Evolutionary conservation across 2,797 vertebrate species (phyloP), one percentile per base, ranked within the genome.

Genomic region (Tolypeutes matacus): DNA sequence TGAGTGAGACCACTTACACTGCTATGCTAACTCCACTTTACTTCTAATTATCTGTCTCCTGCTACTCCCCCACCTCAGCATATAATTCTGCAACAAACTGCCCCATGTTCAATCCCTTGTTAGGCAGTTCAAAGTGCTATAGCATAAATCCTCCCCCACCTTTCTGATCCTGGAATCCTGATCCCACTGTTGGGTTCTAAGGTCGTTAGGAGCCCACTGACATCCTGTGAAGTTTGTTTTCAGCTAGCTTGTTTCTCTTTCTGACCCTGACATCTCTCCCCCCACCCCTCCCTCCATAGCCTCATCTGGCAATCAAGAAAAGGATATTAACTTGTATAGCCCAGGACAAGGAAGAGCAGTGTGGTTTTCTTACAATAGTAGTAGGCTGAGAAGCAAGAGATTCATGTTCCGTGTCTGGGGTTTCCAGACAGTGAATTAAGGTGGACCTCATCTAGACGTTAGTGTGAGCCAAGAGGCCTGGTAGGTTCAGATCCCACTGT

Each of bases 321-420:
- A 87, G 69, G 53, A n/a, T 86, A 65, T 5, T 39, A 73, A 67
- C 11, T 36, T 91, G 18, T 46, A 56, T 7, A 56, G 21, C 67
- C 36, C 56, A 85, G 82, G 34, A 96, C 93, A 58, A 94, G 60
- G 91, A 92, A 83, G 85, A 20, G 34, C 62, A 80, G 49, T 36
- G 53, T 73, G 49, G 39, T 53, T 67, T 93, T 72, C 72, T 76
- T 82, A 9, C 46, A 77, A n/a, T 2, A 92, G 60, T 5, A 58
- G 21, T 21, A 39, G 58, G 80, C 78, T 25, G 9, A 67, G 62
- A 92, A 20, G 5, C 7, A 29, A 81, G 69, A 80, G 53, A 69
- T 4, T 7, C 14, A 31, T 42, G 60, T 80, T 49, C 39, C 23
- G 36, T 64, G 64, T n/a, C 39, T 36, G 17, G 31, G 29, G 18